A percentile compares a stretch with the other conserved stretches of the same genome.
phyloP scores from a whole-genome alignment of 2,888 invertebrate species.

The Saturnia japonica region DNA sequence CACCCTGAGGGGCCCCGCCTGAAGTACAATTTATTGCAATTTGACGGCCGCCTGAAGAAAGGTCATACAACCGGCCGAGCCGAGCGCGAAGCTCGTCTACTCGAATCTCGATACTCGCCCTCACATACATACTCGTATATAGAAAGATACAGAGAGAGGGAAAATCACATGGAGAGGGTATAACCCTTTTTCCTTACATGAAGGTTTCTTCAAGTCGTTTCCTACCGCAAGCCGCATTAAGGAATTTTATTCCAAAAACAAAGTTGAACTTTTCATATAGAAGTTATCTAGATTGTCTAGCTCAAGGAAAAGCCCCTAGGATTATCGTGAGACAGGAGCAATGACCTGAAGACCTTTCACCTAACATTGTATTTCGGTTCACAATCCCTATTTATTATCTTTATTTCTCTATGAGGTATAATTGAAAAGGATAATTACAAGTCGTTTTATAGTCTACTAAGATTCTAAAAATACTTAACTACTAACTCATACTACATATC shows the following conservation, averaged over 20 bases:
- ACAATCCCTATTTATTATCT: slow-evolving; percentile 4
- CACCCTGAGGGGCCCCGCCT: too few relatives aligned
- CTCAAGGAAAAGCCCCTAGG: slow-evolving; percentile 39
- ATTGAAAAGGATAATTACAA: slow-evolving; percentile 22
- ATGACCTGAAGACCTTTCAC: slow-evolving; percentile 50
- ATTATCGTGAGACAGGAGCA: slow-evolving; percentile 60
- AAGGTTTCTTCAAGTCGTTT: too few relatives aligned
- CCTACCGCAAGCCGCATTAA: too few relatives aligned
- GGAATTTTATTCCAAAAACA: background rate
- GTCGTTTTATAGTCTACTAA: background rate
- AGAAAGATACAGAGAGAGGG: too few relatives aligned
- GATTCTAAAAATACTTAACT: slow-evolving; percentile 7
- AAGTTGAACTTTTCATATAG: background rate
- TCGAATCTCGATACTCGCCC: too few relatives aligned
- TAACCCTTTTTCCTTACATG: too few relatives aligned
- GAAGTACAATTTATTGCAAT: too few relatives aligned
- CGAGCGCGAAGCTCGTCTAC: too few relatives aligned
- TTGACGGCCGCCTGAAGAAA: too few relatives aligned
- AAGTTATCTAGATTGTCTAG: slow-evolving; percentile 11
- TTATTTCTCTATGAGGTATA: slow-evolving; percentile 13
- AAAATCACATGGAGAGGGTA: too few relatives aligned
- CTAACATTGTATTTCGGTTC: slow-evolving; percentile 13
- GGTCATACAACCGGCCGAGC: too few relatives aligned
- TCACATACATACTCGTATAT: too few relatives aligned
- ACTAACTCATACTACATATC: background rate